Base-by-base conservation (phyloP, 2,113 vertebrate genomes). In the Gymnocephalus cernua region DNA sequence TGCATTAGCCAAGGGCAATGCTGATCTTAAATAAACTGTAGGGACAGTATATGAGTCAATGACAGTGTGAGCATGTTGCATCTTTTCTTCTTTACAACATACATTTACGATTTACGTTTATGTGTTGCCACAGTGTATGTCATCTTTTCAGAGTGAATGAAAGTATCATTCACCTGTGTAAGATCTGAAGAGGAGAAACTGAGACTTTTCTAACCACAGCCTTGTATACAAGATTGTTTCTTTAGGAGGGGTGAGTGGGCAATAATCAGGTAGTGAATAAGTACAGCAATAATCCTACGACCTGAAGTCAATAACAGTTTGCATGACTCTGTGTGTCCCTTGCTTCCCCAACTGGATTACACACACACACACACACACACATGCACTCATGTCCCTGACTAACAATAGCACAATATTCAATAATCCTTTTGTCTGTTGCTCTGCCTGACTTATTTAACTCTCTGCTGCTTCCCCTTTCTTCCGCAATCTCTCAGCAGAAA, bases 401-500 rank as follows among this genome's bases (percentile, higher is more conserved):
- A 86, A 88, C 86, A 87, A 91, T 77, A 80, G 45, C 68, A 72
- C 76, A 69, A 54, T 79, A 84, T 88, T 86, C 74, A 76, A 82
- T 88, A 80, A 89, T 82, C 69, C 48, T 75, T 45, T 72, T 67
- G 18, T 58, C 61, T 44, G 19, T 67, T 64, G 32, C 66, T 72
- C 27, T 65, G 48, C 48, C 75, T 63, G 75, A 81, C 73, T 76
- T 54, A 41, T 71, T 68, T 84, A 69, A 32, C 59, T 83, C 44
- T 62, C 41, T 45, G 3, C 35, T 58, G 38, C 59, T 77, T 59
- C 69, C 21, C 25, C 21, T 77, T 74, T 79, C 64, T 62, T 47
- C 14, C 11, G 13, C 35, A 79, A 79, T 79, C 75, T 77, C 70
- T 29, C 23, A 2, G 38, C 64, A 63, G 62, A 76, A 84, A 85